These are phyloP conservation scores for Myanophis thanlyinensis DNA, from an alignment of 2,113 vertebrate genomes.

Conservation along the genomic window DNA sequence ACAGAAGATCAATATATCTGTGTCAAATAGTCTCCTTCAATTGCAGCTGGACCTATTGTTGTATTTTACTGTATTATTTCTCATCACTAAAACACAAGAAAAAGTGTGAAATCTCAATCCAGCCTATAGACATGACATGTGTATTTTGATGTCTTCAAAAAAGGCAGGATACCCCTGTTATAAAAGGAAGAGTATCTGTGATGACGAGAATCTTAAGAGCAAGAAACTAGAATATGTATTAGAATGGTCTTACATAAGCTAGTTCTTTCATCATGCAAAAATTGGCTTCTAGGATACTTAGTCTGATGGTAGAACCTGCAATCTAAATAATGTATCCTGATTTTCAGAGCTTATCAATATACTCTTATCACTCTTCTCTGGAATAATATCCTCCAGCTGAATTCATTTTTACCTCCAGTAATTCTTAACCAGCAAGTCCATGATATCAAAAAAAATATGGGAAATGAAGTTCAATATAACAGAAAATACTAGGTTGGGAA, in stretches of 20 bases:
- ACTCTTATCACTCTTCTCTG: background rate
- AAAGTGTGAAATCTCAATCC: background rate
- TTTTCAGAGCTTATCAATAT: background rate
- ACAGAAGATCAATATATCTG: background rate
- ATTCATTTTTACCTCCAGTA: background rate
- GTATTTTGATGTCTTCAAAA: background rate
- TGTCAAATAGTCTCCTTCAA: background rate
- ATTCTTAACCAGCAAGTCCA: background rate
- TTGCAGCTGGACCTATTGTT: background rate
- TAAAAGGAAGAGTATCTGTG: background rate
- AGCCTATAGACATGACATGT: background rate
- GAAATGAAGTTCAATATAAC: background rate
- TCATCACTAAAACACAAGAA: background rate
- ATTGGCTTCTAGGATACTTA: background rate
- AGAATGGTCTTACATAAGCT: background rate
- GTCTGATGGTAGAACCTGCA: background rate
- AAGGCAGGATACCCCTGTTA: background rate
- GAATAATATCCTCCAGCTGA: background rate
- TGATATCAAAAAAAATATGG: background rate
- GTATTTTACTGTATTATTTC: background rate
- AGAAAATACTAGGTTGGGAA: background rate
- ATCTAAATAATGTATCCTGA: background rate
- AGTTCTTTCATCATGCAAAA: background rate
- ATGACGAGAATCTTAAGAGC: background rate
- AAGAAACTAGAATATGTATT: background rate